A percentile compares a stretch with the other conserved stretches of the same genome.
These are phyloP conservation scores for Bombus balteatus DNA, from an alignment of 1,140 invertebrate species.

Conservation along the genomic window DNA sequence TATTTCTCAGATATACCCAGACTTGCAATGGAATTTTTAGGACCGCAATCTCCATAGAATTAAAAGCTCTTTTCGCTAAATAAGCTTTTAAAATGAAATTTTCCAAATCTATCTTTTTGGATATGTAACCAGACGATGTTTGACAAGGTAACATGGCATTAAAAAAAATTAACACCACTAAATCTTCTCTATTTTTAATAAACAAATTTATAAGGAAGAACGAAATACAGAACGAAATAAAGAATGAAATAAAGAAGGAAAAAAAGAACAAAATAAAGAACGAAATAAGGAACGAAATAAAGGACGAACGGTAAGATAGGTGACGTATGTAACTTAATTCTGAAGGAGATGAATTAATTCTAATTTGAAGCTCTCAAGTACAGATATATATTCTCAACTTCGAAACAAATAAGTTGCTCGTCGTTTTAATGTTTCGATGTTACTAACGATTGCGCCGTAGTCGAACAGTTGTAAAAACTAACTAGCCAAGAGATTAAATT, in stretches of 20 bases:
- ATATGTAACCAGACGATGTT: neutral
- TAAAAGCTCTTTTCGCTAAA: neutral
- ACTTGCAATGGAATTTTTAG: neutral
- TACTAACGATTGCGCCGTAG: neutral
- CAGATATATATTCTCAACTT: neutral
- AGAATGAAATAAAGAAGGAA: neutral
- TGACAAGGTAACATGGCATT: no score
- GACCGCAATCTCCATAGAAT: neutral
- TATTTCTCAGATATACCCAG: neutral
- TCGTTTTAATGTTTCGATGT: neutral
- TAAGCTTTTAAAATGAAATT: neutral
- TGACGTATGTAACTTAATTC: no score
- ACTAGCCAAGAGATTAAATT: neutral
- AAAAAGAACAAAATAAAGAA: neutral
- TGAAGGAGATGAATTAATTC: no score
- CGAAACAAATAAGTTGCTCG: neutral
- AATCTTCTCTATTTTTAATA: neutral
- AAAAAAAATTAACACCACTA: neutral
- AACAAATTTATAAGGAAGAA: neutral
- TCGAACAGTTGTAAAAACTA: slow-evolving; percentile 2
- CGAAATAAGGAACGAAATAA: no score
- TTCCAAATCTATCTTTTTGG: neutral
- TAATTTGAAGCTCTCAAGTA: neutral
- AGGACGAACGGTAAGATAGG: no score
- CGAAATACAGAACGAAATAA: neutral